These are phyloP conservation scores for Anguilla anguilla DNA, from an alignment of 2,797 vertebrate genomes.

Conservation along the genomic window DNA sequence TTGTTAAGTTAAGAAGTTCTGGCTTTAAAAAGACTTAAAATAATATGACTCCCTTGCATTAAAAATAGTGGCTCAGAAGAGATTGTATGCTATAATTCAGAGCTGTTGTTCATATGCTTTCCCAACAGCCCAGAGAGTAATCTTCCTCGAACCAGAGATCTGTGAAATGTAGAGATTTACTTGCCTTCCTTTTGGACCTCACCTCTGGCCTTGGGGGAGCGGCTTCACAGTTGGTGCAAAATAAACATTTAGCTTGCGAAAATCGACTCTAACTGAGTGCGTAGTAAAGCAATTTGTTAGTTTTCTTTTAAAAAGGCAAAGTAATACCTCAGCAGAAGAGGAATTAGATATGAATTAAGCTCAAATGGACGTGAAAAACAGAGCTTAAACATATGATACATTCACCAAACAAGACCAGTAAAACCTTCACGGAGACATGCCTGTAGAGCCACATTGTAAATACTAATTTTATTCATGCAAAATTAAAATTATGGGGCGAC, in stretches of 20 bases:
- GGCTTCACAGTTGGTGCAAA: neutral
- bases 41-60: neutral
- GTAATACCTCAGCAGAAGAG: slow-evolving; percentile 14
- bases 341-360: slow-evolving; percentile 23
- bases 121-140: neutral
- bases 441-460: neutral
- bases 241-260: neutral
- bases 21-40: neutral
- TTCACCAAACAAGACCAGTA: neutral
- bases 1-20: neutral
- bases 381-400: neutral
- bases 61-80: slow-evolving; percentile 4
- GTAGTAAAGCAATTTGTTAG: slow-evolving; percentile 35
- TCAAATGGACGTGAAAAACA: slow-evolving; percentile 35
- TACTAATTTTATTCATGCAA: neutral
- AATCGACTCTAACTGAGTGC: neutral
- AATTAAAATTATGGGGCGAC: too few species aligned
- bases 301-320: slow-evolving; percentile 4
- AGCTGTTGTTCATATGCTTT: neutral
- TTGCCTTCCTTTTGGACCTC: slow-evolving; percentile 5
- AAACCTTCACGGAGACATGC: neutral
- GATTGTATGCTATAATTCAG: neutral
- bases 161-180: neutral
- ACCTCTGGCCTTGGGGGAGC: neutral
- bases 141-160: neutral